phyloP scores from a whole-genome alignment of 1,140 invertebrate genomes.

The Sitodiplosis mosellana region DNA sequence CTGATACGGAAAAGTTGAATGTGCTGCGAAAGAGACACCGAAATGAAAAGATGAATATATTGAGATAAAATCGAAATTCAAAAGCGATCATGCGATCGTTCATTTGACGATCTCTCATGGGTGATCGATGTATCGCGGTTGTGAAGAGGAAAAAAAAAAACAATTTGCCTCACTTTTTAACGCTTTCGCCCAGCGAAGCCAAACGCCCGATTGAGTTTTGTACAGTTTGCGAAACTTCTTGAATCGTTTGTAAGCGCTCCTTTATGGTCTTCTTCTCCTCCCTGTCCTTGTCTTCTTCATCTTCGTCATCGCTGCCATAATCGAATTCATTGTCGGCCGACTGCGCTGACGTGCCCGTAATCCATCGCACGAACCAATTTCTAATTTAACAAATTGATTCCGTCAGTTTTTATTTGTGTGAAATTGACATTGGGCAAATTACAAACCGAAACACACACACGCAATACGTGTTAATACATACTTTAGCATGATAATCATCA shows the following conservation, averaged over 20 bases:
- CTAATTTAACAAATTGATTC: conserved; percentile 10
- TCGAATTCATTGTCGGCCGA: conserved; percentile 60
- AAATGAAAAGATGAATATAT: neutral
- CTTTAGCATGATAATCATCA: conserved; percentile 60
- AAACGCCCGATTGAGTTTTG: conserved; percentile 87
- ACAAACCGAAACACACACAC: neutral
- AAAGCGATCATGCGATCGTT: neutral
- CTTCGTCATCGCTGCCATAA: conserved; percentile 37
- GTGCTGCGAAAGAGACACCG: conserved; percentile 40
- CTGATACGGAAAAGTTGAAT: conserved; percentile 94
- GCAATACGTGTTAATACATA: conserved; percentile 19
- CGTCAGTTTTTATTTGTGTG: neutral
- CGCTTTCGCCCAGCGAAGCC: conserved; percentile 76
- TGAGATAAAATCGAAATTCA: neutral
- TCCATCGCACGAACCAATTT: conserved; percentile 35
- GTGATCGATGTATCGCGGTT: neutral
- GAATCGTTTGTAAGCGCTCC: conserved; percentile 81
- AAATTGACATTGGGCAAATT: neutral
- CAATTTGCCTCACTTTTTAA: conserved; percentile 67
- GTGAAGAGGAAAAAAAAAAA: neutral
- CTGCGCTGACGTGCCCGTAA: conserved; percentile 28
- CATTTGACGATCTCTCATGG: too few relatives aligned
- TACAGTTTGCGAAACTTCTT: conserved; percentile 86
- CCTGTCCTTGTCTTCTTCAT: conserved; percentile 60
- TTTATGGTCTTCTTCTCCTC: conserved; percentile 93